Evolutionary conservation across 2,888 invertebrate species (phyloP).

Genomic region (Caenorhabditis uteleia): DNA sequence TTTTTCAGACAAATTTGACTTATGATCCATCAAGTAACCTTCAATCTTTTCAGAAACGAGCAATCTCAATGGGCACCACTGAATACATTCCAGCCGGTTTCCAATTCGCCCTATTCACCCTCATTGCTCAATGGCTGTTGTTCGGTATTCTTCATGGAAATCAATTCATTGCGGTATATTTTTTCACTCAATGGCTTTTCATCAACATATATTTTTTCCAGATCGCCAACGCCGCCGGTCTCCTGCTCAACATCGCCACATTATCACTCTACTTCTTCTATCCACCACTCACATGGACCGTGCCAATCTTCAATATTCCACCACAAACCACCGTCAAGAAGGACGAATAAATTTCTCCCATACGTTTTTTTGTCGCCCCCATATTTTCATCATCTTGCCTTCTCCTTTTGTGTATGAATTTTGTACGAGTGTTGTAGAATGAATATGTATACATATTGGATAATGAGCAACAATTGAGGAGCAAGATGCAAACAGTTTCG

Average conservation of each 20-base stretch:
- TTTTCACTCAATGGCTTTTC: background rate
- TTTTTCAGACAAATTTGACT: too few species aligned
- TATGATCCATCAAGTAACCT: too few species aligned
- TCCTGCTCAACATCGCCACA: constrained; percentile 59
- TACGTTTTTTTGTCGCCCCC: background rate
- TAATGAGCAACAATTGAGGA: too few species aligned
- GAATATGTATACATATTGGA: too few species aligned
- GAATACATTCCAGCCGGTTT: constrained; percentile 66
- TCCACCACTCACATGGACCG: constrained; percentile 67
- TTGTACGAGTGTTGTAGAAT: too few species aligned
- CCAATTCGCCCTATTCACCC: constrained; percentile 61
- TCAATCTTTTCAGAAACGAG: constrained; percentile 52
- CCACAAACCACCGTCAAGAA: constrained; percentile 50
- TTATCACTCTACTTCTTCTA: constrained; percentile 63
- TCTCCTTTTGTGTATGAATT: background rate
- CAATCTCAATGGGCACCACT: constrained; percentile 56
- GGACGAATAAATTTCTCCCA: constrained; percentile 11
- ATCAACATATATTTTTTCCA: constrained; percentile 30
- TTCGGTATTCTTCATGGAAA: constrained; percentile 63
- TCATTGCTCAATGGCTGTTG: constrained; percentile 62
- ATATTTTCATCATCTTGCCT: background rate
- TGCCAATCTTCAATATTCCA: constrained; percentile 65
- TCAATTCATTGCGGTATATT: constrained; percentile 58
- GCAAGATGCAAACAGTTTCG: too few species aligned
- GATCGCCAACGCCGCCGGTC: constrained; percentile 64